Base-by-base conservation (phyloP, 2,113 vertebrate genomes). In the Esox niger region DNA sequence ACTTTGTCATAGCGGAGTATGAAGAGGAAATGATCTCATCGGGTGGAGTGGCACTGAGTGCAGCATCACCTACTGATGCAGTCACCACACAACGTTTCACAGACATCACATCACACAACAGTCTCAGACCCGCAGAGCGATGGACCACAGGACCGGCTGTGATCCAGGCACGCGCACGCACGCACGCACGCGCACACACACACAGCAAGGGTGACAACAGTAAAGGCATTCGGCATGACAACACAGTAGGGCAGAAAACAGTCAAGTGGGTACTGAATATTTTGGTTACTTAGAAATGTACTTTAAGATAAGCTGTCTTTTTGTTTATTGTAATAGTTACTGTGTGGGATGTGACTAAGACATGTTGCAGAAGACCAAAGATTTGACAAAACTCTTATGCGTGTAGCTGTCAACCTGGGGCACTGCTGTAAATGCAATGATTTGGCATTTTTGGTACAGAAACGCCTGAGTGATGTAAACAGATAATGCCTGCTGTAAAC, bases 61-160 rank as follows among this genome's bases (percentile, higher is more conserved):
- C 47, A 49, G n/a, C 47, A 49, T 49, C 17, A 49, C 0, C 9
- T 21, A 20, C 17, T 21, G 47, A n/a, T 49, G 10, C 47, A 49
- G 6, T 49, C n/a, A 38, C 35, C 11, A 13, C 15, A 49, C 20
- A n/a, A 49, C 47, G 6, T 49, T 49, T 52, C 47, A 21, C 17
- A 21, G 17, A n/a, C 15, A n/a, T 52, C 21, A 52, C 21, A n/a
- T 20, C 17, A 21, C 47, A 52, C n/a, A 32, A 20, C 23, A 11
- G 3, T 23, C n/a, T 57, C 10, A 29, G 2, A 57, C 9, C 3
- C 23, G 15, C 29, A n/a, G 26, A 27, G 31, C 1, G 13, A 38
- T 47, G 66, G 55, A 59, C 55, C 80, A 73, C 78, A 82, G 76
- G 67, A 74, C 78, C 83, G 75, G 80, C 80, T 82, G 80, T 66